Evolutionary conservation across 2,113 vertebrate species (phyloP).

Genomic region (Oryctolagus cuniculus): DNA sequence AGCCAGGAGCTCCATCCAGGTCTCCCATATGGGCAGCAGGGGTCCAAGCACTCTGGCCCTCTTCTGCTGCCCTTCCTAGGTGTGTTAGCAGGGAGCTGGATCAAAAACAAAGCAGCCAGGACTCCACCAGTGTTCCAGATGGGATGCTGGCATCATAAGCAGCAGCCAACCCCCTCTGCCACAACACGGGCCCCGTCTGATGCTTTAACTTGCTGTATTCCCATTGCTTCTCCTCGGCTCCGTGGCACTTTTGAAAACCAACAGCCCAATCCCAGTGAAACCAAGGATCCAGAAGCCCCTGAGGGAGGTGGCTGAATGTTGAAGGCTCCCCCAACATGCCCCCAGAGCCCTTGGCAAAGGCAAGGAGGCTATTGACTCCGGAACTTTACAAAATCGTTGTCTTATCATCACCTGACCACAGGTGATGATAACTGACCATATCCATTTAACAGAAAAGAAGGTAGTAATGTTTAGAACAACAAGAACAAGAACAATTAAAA

Average conservation of each 20-base stretch:
- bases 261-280: neutral
- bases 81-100: too few relatives aligned
- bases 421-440: neutral
- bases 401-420: neutral
- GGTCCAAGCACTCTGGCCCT: too few relatives aligned
- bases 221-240: neutral
- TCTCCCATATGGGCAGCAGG: too few relatives aligned
- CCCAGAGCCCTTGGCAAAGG: neutral
- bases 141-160: too few relatives aligned
- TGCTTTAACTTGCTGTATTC: neutral
- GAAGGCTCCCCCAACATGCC: neutral
- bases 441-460: neutral
- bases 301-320: too few relatives aligned
- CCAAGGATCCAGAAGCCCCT: neutral
- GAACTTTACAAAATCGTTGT: neutral
- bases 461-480: neutral
- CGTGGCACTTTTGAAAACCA: neutral
- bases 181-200: too few relatives aligned
- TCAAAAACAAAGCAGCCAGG: too few relatives aligned
- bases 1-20: too few relatives aligned
- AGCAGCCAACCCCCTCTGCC: too few relatives aligned
- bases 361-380: neutral
- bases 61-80: too few relatives aligned
- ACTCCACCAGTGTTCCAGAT: too few relatives aligned
- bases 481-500: too few relatives aligned